Conservation (phyloP, 1,140 invertebrate species). For the Orchesella cincta region DNA sequence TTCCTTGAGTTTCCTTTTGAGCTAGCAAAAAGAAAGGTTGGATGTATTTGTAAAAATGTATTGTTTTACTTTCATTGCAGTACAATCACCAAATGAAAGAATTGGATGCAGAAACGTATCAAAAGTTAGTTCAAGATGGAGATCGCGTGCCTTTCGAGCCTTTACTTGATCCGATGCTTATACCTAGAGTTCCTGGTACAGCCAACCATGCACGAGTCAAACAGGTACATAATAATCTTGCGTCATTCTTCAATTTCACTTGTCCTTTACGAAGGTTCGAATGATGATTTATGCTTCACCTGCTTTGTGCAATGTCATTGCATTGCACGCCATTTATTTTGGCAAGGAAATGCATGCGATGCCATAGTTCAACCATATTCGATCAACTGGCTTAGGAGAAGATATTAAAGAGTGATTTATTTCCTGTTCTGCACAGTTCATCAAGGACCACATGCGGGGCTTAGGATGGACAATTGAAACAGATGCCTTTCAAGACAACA, state of each 20-base stretch:
- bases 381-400: no score
- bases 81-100: slow-evolving; percentile 13
- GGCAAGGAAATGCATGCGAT: no score
- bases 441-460: slow-evolving; percentile 55
- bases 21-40: no score
- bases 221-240: no score
- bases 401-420: no score
- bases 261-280: no score
- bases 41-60: no score
- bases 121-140: slow-evolving; percentile 12
- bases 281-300: no score
- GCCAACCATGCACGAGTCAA: slow-evolving; percentile 52
- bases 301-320: not conserved
- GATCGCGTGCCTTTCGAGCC: slow-evolving; percentile 39
- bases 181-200: slow-evolving; percentile 53
- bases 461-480: slow-evolving; percentile 60
- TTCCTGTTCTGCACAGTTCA: slow-evolving; percentile 54
- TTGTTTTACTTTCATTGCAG: no score
- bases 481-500: slow-evolving; percentile 58
- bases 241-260: no score
- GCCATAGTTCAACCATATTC: no score
- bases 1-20: no score
- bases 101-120: not conserved
- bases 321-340: not conserved
- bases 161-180: slow-evolving; percentile 52